These are phyloP conservation scores for Corythornis leucogaster DNA, from an alignment of 2,797 vertebrate genomes.

Conservation along the genomic window DNA sequence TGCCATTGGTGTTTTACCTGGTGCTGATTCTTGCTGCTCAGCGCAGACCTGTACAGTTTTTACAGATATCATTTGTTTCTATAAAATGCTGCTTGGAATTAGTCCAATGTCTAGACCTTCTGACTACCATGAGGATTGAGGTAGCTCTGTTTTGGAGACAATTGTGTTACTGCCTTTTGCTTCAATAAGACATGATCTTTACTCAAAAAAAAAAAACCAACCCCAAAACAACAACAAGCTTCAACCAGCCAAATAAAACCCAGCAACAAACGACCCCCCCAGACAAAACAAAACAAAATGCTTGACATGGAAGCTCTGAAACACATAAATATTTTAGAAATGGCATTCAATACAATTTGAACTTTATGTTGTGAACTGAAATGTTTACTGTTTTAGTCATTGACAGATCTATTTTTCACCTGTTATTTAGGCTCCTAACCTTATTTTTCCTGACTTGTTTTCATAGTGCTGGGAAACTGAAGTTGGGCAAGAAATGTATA, in stretches of 20 bases:
- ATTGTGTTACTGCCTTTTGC: neutral
- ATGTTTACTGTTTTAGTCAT: neutral
- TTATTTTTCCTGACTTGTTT: neutral
- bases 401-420: neutral
- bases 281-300: neutral
- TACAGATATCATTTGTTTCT: neutral
- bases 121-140: neutral
- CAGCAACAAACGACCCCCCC: neutral
- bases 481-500: slow-evolving; percentile 98
- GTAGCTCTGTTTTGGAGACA: neutral
- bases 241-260: no score
- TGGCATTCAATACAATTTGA: neutral
- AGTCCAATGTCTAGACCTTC: neutral
- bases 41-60: neutral
- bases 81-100: neutral
- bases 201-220: neutral
- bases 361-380: neutral
- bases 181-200: neutral
- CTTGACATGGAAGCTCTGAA: neutral
- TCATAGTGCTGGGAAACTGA: slow-evolving; percentile 96
- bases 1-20: accelerated
- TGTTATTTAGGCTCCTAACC: neutral
- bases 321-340: neutral
- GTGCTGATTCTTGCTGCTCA: neutral
- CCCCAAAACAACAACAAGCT: neutral